phyloP scores from a whole-genome alignment of 2,797 vertebrate genomes.

The Podarcis lilfordi region DNA sequence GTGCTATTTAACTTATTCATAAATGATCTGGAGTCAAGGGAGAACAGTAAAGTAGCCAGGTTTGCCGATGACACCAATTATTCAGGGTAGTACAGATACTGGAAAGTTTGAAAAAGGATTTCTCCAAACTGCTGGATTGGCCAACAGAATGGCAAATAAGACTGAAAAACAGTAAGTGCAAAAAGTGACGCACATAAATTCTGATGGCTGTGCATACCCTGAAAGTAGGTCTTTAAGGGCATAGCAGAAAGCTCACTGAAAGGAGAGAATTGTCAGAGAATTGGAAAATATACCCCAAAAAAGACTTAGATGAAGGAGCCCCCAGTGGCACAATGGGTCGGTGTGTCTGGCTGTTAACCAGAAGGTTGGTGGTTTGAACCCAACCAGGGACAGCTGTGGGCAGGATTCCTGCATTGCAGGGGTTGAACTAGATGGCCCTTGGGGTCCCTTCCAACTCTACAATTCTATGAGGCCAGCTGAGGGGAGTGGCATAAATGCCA shows the following conservation, averaged over 20 bases:
- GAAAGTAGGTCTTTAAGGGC: neutral
- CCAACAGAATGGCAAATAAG: neutral
- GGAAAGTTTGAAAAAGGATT: neutral
- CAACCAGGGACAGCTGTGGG: no score
- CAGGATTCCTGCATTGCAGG: no score
- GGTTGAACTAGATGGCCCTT: no score
- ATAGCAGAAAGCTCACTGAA: neutral
- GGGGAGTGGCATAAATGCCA: no score
- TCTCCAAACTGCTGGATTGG: neutral
- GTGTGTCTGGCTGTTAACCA: no score
- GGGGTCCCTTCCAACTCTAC: no score
- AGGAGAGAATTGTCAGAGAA: neutral
- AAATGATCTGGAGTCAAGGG: slow-evolving; percentile 34
- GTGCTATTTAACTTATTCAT: slow-evolving; percentile 43
- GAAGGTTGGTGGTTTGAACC: no score
- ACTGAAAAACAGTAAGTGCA: neutral
- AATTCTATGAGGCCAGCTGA: no score
- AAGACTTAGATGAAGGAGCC: no score
- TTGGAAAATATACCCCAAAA: neutral
- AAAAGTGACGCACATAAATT: neutral
- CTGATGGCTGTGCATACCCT: neutral
- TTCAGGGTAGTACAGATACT: neutral
- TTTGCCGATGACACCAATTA: slow-evolving; percentile 25
- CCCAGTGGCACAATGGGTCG: no score
- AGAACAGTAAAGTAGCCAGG: slow-evolving; percentile 14